phyloP scores from a whole-genome alignment of 2,888 invertebrate genomes.

The Capitulum mitella region DNA sequence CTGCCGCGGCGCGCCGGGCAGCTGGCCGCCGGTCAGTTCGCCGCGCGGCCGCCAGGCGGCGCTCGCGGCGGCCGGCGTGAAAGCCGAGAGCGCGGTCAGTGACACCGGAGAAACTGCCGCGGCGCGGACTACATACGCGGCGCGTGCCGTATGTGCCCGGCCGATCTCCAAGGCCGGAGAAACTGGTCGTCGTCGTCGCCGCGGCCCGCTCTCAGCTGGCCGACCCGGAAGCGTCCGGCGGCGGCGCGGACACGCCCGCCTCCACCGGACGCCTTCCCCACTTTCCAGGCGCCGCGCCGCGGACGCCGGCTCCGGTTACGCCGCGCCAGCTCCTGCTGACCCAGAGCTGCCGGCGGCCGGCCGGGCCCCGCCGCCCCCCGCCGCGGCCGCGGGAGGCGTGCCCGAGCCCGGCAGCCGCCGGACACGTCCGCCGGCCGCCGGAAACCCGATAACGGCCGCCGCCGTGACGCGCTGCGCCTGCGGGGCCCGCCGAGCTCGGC shows the following conservation, averaged over 20 bases:
- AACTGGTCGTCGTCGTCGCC: background rate
- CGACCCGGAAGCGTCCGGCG: background rate
- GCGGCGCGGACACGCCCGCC: background rate
- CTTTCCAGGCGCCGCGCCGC: background rate
- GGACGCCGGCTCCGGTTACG: background rate
- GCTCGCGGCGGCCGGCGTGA: background rate
- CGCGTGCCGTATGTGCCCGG: background rate
- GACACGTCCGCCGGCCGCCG: background rate
- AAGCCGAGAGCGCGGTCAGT: background rate
- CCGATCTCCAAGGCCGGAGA: background rate
- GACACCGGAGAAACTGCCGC: background rate
- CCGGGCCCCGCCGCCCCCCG: background rate
- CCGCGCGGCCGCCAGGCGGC: background rate
- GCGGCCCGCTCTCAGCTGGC: background rate
- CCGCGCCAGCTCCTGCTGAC: too few species aligned
- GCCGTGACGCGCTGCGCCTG: too few species aligned
- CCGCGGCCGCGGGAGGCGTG: too few species aligned
- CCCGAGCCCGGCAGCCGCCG: background rate
- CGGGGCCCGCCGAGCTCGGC: too few species aligned
- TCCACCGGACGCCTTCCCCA: background rate
- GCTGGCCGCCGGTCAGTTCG: background rate
- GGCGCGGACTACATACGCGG: background rate
- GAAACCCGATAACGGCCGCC: too few species aligned
- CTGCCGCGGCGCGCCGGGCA: background rate
- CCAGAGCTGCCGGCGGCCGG: background rate